Evolutionary conservation across 2,797 vertebrate species (phyloP).

Genomic region (Syndactyla subalaris): DNA sequence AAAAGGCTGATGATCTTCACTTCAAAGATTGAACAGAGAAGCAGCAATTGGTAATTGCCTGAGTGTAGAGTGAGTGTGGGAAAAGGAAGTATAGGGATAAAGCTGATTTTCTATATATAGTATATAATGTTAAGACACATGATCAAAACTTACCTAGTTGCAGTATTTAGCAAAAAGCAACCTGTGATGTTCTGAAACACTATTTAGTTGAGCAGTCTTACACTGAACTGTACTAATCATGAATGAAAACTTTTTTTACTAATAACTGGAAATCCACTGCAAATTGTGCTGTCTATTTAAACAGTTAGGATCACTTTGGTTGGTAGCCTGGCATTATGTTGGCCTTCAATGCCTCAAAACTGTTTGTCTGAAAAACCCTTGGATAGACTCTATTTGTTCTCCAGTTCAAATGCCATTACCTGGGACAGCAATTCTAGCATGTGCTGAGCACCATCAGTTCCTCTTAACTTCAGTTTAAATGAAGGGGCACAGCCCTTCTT

Average conservation of each 20-base stretch:
- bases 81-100: neutral
- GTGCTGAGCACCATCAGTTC: neutral
- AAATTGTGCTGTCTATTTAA: neutral
- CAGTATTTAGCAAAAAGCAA: neutral
- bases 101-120: neutral
- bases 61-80: neutral
- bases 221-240: neutral
- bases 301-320: neutral
- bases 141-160: neutral
- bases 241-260: neutral
- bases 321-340: accelerated
- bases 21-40: neutral
- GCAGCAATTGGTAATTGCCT: neutral
- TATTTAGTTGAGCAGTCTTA: neutral
- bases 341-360: neutral
- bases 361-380: neutral
- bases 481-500: neutral
- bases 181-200: neutral
- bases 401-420: neutral
- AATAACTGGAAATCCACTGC: neutral
- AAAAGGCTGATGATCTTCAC: neutral
- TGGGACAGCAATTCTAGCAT: neutral
- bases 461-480: slow-evolving; percentile 6
- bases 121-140: neutral
- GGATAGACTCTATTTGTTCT: neutral